phyloP scores from a whole-genome alignment of 2,888 invertebrate genomes.

The Pyrocoelia pectoralis region DNA sequence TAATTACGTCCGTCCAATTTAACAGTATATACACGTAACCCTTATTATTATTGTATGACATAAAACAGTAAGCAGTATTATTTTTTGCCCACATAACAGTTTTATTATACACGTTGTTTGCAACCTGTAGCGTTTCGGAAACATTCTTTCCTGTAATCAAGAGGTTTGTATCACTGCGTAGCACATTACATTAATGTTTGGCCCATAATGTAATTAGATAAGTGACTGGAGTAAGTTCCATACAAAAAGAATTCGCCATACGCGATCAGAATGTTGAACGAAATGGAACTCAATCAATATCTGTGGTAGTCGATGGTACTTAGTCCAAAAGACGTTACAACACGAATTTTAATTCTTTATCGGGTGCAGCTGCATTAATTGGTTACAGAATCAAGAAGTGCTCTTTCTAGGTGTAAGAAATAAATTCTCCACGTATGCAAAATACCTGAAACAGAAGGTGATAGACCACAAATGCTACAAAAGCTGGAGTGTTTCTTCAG shows the following conservation, averaged over 20 bases:
- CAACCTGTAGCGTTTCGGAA: too few relatives aligned
- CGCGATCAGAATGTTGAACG: conserved; percentile 33
- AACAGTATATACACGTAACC: too few relatives aligned
- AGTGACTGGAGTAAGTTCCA: too few relatives aligned
- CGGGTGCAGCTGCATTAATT: conserved; percentile 20
- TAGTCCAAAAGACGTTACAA: conserved; percentile 15
- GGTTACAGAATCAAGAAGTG: conserved; percentile 31
- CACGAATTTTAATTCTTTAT: conserved; percentile 11
- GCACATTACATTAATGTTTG: too few relatives aligned
- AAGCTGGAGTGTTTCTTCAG: background rate
- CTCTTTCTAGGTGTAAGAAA: conserved; percentile 33
- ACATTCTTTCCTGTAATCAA: too few relatives aligned
- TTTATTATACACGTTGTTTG: too few relatives aligned
- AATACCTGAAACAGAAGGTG: conserved; percentile 1
- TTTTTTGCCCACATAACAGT: too few relatives aligned
- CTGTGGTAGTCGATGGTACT: conserved; percentile 16
- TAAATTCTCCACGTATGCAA: conserved; percentile 34
- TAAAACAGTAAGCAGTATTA: too few relatives aligned
- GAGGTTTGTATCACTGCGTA: too few relatives aligned
- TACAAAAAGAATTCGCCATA: conserved; percentile 18
- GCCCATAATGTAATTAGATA: too few relatives aligned
- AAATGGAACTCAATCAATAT: conserved; percentile 31
- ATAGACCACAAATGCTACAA: background rate
- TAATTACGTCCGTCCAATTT: too few relatives aligned
- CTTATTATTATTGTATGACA: too few relatives aligned